Base-by-base conservation (phyloP, 1,140 invertebrate genomes). In the Melitaea cinxia region DNA sequence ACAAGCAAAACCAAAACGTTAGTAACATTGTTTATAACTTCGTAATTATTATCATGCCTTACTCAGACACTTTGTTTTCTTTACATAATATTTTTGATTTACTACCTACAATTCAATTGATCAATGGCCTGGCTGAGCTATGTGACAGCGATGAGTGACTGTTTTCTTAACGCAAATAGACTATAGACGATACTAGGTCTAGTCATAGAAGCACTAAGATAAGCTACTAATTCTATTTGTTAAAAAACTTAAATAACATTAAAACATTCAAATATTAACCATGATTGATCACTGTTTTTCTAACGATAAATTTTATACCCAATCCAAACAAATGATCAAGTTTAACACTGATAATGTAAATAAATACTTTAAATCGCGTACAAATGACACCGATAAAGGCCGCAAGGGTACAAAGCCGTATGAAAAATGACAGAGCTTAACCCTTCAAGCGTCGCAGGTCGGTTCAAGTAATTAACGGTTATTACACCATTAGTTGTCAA, bases 351-450 rank as follows among this genome's bases (percentile, higher is more conserved):
- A 65, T 72, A 72, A 70, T 63, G 67, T 73, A 64, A 69, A 70
- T 74, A 70, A 76, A 78, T 72, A 73, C 63, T 70, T 76, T 75
- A 75, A 78, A 78, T 72, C 69, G 68, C 53, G 67, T 75, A 77
- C 74, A 80, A 83, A 83, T 78, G 73, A 72, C 76, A 70, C 67
- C 69, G 70, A 77, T 80, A 80, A 79, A 70, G 75, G 77, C 55
- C 56, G 58, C 37, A 59, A 72, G 62, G 55, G 64, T 57, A 72
- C 68, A 75, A 78, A 80, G 73, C 74, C 68, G 58, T 55, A 53
- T 82, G 78, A 84, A 80, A 84, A 84, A 84, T 84, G 72, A 68
- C 70, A 50, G 62, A 68, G 77, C 80, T 84, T 80, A 82, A 82
- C 82, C 80, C 80, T 78, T 81, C 73, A 77, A 55, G 24, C 57